Percentiles rank a stretch among this genome's conserved stretches.
phyloP scores from a whole-genome alignment of 2,113 vertebrate genomes.

The Cyanoramphus novaezelandiae region DNA sequence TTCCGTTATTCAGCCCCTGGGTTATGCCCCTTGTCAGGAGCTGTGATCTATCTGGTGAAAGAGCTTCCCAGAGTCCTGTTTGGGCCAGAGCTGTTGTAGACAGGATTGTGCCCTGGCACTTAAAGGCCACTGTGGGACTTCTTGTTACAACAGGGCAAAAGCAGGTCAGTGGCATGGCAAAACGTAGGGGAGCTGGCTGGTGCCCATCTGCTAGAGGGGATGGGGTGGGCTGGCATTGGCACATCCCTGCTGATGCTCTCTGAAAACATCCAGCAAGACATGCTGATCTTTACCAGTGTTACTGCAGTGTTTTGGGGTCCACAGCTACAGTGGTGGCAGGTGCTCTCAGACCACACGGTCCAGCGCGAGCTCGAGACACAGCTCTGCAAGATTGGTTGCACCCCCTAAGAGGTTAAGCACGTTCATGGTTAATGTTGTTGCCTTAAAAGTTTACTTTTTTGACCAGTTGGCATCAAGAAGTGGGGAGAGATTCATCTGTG shows the following conservation, averaged over 20 bases:
- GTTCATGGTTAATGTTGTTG: not conserved
- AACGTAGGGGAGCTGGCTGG: not conserved
- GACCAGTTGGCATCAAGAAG: not conserved
- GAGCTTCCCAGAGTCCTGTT: too few relatives aligned
- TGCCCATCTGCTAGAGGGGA: not conserved
- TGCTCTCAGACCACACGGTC: not conserved
- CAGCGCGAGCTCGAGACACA: too few relatives aligned
- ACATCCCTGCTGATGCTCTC: not conserved
- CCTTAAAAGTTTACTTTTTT: not conserved
- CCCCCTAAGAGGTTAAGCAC: not conserved
- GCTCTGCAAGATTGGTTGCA: not conserved
- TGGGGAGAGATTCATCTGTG: not conserved
- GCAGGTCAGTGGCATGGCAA: fast-evolving
- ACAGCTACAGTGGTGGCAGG: fast-evolving
- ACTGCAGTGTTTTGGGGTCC: not conserved
- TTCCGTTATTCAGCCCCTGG: not conserved
- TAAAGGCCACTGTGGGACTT: not conserved
- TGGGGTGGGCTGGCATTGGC: not conserved
- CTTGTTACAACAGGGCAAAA: not conserved
- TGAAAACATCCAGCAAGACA: not conserved
- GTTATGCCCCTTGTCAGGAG: not conserved
- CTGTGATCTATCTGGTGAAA: not conserved
- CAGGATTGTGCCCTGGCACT: not conserved
- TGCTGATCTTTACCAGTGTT: not conserved
- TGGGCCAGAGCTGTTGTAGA: not conserved